phyloP scores from a whole-genome alignment of 1,140 invertebrate genomes.

The Hesperophylax magnus region DNA sequence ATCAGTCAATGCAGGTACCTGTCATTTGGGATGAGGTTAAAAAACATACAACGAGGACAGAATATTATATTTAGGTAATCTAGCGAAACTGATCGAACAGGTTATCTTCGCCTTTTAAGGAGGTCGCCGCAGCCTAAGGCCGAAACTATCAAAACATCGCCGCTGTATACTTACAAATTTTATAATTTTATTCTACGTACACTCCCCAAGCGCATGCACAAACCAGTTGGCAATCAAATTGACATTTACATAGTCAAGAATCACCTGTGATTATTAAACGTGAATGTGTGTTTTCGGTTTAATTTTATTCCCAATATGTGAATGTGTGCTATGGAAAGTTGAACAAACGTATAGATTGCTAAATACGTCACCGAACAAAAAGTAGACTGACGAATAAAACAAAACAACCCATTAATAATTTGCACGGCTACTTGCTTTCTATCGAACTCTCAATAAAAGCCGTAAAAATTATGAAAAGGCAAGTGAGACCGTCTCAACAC shows the following conservation, averaged over 20 bases:
- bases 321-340: constrained; percentile 10
- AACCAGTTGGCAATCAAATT: constrained; percentile 29
- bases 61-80: constrained; percentile 27
- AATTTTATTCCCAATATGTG: neutral
- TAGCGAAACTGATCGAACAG: constrained; percentile 26
- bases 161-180: constrained; percentile 6
- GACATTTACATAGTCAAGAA: constrained; percentile 27
- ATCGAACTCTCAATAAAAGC: neutral
- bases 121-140: constrained; percentile 37
- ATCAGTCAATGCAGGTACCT: constrained; percentile 4
- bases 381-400: neutral
- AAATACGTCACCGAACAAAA: neutral
- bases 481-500: no score
- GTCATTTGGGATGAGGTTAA: neutral
- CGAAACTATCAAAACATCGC: constrained; percentile 20
- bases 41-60: constrained; percentile 1
- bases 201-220: neutral
- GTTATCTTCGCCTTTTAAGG: constrained; percentile 30
- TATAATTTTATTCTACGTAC: constrained; percentile 26
- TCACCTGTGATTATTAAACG: constrained; percentile 20
- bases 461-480: no score
- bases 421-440: constrained; percentile 2
- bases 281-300: constrained; percentile 1
- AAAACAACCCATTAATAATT: constrained; percentile 5
- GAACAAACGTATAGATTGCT: constrained; percentile 10